A percentile compares a stretch with the other conserved stretches of the same genome.
phyloP scores from a whole-genome alignment of 1,140 invertebrate species.

The Orussus abietinus region DNA sequence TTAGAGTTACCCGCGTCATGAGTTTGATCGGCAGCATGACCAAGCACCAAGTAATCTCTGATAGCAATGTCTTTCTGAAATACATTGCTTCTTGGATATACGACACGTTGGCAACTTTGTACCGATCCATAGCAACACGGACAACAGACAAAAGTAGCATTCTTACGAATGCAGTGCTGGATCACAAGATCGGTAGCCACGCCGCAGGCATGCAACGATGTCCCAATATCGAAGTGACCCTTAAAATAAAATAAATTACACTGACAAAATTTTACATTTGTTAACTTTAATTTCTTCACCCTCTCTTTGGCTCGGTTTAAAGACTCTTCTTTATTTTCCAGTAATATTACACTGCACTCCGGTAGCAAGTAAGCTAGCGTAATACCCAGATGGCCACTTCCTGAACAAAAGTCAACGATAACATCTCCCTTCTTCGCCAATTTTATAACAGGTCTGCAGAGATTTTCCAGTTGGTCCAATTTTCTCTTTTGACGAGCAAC shows the following conservation, averaged over 20 bases:
- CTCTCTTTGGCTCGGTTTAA: slow-evolving; percentile 70
- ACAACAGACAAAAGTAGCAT: slow-evolving; percentile 83
- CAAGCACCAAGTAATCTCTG: slow-evolving; percentile 73
- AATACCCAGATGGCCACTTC: slow-evolving; percentile 89
- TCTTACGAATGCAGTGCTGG: slow-evolving; percentile 71
- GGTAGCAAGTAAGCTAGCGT: slow-evolving; percentile 78
- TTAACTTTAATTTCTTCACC: slow-evolving; percentile 64
- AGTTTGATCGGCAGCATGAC: slow-evolving; percentile 88
- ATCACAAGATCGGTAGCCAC: slow-evolving; percentile 91
- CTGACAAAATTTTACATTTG: slow-evolving; percentile 80
- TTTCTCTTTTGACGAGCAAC: slow-evolving; percentile 70
- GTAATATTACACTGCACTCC: slow-evolving; percentile 68
- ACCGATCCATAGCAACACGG: slow-evolving; percentile 94
- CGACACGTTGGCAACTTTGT: slow-evolving; percentile 66
- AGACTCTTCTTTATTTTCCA: slow-evolving; percentile 93
- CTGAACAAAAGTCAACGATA: slow-evolving; percentile 94
- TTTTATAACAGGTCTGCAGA: slow-evolving; percentile 73
- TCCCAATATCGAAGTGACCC: slow-evolving; percentile 75
- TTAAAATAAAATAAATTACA: slow-evolving; percentile 83
- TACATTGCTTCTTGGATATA: slow-evolving; percentile 67
- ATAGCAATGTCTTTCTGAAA: slow-evolving; percentile 53
- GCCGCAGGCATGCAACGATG: slow-evolving; percentile 88
- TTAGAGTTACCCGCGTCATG: slow-evolving; percentile 68
- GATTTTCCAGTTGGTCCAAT: slow-evolving; percentile 83
- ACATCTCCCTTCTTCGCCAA: slow-evolving; percentile 56